These are phyloP conservation scores for Oenanthe melanoleuca DNA, from an alignment of 2,113 vertebrate species.

Conservation along the genomic window DNA sequence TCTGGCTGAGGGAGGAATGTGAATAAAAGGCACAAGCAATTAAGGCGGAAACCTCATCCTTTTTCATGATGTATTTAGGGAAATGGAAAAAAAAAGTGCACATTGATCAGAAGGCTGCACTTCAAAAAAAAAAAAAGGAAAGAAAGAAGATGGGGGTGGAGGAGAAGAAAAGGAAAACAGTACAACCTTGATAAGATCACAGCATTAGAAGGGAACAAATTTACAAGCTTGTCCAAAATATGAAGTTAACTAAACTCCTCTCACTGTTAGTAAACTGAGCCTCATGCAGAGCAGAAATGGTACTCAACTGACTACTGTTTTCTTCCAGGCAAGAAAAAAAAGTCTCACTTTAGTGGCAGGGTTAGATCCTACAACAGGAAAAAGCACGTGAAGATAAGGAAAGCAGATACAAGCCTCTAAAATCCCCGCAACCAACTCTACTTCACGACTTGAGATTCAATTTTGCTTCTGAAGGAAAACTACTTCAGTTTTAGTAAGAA, in stretches of 20 bases:
- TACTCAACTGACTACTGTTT: slow-evolving; percentile 1
- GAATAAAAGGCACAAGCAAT: slow-evolving; percentile 89
- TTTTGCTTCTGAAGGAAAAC: not conserved
- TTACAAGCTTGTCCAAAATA: slow-evolving; percentile 53
- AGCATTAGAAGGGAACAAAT: slow-evolving; percentile 47
- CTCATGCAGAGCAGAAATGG: not conserved
- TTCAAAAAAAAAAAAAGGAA: slow-evolving; percentile 23
- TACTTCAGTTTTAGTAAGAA: not conserved
- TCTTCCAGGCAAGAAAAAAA: not conserved
- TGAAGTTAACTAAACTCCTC: slow-evolving; percentile 64
- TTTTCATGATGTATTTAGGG: slow-evolving; percentile 82
- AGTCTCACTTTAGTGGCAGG: not conserved
- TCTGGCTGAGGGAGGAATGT: slow-evolving; percentile 82
- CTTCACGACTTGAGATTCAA: not conserved
- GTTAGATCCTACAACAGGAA: not conserved
- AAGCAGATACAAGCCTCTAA: not conserved
- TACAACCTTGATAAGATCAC: slow-evolving; percentile 64
- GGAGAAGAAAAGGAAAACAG: slow-evolving; percentile 47
- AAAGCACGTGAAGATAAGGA: not conserved
- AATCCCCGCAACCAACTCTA: not conserved
- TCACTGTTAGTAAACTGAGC: slow-evolving; percentile 58
- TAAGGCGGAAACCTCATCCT: slow-evolving; percentile 88
- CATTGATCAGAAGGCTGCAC: slow-evolving; percentile 77
- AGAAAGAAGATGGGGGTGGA: slow-evolving; percentile 37
- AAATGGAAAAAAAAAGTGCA: slow-evolving; percentile 71